phyloP scores from a whole-genome alignment of 2,113 vertebrate species.

The Tragelaphus imberbis region DNA sequence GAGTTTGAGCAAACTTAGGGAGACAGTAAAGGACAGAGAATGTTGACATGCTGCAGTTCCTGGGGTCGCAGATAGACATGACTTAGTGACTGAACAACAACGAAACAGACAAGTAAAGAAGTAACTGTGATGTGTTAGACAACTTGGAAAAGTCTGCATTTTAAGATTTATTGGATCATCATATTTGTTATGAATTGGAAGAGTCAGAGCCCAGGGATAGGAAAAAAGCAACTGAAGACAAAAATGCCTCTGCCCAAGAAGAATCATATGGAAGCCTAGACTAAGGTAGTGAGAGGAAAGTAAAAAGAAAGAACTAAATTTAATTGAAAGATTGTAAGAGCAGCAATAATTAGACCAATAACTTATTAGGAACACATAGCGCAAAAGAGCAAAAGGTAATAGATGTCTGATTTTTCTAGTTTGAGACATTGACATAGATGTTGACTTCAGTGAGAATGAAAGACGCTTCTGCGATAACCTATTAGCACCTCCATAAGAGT shows the following conservation, averaged over 20 bases:
- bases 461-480: background rate
- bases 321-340: background rate
- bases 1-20: background rate
- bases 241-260: background rate
- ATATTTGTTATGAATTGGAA: background rate
- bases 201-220: background rate
- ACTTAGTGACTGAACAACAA: background rate
- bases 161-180: background rate
- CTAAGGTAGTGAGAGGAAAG: background rate
- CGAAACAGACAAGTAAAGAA: background rate
- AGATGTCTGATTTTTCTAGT: background rate
- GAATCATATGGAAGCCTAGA: background rate
- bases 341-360: background rate
- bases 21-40: background rate
- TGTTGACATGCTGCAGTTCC: background rate
- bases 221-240: background rate
- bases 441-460: background rate
- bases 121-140: background rate
- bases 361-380: background rate
- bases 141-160: background rate
- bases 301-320: background rate
- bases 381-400: background rate
- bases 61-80: background rate
- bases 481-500: background rate
- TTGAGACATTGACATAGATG: background rate